A percentile compares a stretch with the other conserved stretches of the same genome.
These are phyloP conservation scores for Coracopsis vasa DNA, from an alignment of 2,113 vertebrate species.

Conservation along the genomic window DNA sequence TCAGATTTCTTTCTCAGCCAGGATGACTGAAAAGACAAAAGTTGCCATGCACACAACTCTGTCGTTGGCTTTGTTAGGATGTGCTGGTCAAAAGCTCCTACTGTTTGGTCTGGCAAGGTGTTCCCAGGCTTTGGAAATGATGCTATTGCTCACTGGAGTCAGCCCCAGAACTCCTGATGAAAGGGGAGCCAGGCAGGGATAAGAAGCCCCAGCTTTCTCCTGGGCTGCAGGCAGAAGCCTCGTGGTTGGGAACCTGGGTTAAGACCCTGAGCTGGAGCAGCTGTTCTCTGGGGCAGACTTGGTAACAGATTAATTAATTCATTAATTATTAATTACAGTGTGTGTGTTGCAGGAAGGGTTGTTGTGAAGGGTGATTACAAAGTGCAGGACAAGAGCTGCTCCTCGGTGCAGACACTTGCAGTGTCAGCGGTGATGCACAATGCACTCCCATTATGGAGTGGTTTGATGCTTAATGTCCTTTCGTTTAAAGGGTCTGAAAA, in stretches of 20 bases:
- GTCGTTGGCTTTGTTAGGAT: fast-evolving
- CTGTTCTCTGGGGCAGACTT: not conserved
- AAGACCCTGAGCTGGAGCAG: not conserved
- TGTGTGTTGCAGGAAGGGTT: not conserved
- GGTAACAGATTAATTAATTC: not conserved
- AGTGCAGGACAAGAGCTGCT: not conserved
- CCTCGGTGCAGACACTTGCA: not conserved
- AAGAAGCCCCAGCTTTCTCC: not conserved
- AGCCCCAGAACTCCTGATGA: not conserved
- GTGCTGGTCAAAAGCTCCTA: fast-evolving
- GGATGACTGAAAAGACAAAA: not conserved
- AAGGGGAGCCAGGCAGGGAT: not conserved
- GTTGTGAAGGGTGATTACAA: not conserved
- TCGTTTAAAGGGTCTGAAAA: not conserved
- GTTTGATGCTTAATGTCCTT: not conserved
- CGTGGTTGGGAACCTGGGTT: fast-evolving
- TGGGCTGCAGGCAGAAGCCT: fast-evolving
- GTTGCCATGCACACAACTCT: not conserved
- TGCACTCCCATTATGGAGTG: not conserved
- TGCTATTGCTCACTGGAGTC: not conserved
- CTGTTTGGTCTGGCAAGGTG: not conserved
- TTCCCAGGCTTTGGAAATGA: not conserved
- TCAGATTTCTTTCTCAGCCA: not conserved
- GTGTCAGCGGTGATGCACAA: not conserved
- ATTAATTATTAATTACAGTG: not conserved